Percentiles rank a stretch among this genome's conserved stretches.
These are phyloP conservation scores for Sisyra terminalis DNA, from an alignment of 2,888 invertebrate species.

Conservation along the genomic window DNA sequence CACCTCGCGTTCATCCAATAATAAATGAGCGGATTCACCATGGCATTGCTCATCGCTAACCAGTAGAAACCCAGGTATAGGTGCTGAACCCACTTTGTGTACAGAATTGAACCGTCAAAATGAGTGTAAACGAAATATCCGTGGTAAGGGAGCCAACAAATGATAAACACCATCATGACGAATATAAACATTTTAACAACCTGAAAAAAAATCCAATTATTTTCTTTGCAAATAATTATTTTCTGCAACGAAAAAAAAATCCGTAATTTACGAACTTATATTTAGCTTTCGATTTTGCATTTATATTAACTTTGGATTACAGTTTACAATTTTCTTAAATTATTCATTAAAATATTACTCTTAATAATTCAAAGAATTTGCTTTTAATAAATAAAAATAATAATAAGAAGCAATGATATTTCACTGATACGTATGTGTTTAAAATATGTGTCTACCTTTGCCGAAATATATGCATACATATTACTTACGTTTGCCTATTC, in stretches of 20 bases:
- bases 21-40: constrained; percentile 85
- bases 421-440: too few species aligned
- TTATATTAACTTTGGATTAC: too few species aligned
- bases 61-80: constrained; percentile 75
- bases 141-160: constrained; percentile 85
- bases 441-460: too few species aligned
- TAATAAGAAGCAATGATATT: too few species aligned
- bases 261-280: too few species aligned
- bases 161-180: constrained; percentile 68
- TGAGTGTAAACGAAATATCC: constrained; percentile 71
- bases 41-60: constrained; percentile 85
- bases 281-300: too few species aligned
- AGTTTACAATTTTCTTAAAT: too few species aligned
- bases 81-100: constrained; percentile 61
- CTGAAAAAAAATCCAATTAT: constrained; percentile 34
- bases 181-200: constrained; percentile 84
- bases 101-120: constrained; percentile 46
- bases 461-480: too few species aligned
- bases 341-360: too few species aligned
- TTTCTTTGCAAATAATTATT: not conserved
- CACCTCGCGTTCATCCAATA: constrained; percentile 87
- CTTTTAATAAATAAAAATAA: too few species aligned
- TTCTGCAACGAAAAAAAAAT: not conserved
- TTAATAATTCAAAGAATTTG: too few species aligned
- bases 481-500: too few species aligned